Conservation (phyloP, 2,888 invertebrate species). For the Phytoseiulus persimilis region DNA sequence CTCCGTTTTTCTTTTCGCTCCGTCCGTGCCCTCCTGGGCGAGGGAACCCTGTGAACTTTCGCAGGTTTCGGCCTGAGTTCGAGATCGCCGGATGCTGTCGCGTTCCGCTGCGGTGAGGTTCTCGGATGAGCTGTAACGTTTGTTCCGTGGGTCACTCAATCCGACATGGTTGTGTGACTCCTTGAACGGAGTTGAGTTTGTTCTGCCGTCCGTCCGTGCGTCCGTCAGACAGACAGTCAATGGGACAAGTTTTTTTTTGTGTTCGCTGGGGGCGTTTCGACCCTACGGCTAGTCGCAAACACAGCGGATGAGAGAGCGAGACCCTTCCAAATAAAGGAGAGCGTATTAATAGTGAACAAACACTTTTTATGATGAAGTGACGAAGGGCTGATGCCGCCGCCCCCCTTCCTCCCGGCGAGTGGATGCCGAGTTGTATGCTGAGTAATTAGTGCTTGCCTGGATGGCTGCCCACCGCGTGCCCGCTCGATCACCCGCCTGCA, state of each 20-base stretch:
- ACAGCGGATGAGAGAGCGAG: not conserved
- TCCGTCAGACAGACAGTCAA: not conserved
- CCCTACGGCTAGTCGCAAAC: not conserved
- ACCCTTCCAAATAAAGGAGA: constrained; percentile 28
- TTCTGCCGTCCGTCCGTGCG: not conserved
- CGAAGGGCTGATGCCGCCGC: not conserved
- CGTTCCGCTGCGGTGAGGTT: too few relatives aligned
- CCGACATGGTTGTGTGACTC: not conserved
- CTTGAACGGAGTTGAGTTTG: not conserved
- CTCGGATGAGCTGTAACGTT: not conserved
- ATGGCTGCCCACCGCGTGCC: not conserved
- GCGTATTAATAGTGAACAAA: constrained; percentile 38
- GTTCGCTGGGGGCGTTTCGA: not conserved
- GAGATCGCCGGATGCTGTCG: not conserved
- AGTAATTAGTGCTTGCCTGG: not conserved
- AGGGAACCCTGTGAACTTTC: not conserved
- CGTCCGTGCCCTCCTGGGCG: not conserved
- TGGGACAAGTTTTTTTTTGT: not conserved
- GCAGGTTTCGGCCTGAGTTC: not conserved
- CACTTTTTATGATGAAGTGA: constrained; percentile 14
- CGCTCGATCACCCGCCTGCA: not conserved
- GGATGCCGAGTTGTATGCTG: not conserved
- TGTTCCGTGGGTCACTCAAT: not conserved
- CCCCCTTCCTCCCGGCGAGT: not conserved
- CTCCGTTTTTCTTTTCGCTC: not conserved